A percentile compares a stretch with the other conserved stretches of the same genome.
phyloP scores from a whole-genome alignment of 1,140 invertebrate genomes.

The Melanaphis sacchari region DNA sequence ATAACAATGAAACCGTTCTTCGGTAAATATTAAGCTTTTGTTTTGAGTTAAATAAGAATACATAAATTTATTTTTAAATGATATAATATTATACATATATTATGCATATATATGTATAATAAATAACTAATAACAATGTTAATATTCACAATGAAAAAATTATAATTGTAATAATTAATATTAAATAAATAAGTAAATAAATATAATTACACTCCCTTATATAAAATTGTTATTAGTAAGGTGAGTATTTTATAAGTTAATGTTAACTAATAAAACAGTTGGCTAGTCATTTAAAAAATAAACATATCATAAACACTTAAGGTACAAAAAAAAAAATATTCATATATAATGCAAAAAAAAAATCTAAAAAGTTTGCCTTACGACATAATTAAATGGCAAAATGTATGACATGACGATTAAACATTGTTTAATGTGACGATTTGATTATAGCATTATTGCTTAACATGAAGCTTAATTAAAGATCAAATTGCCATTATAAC shows the following conservation, averaged over 20 bases:
- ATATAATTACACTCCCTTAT: constrained; percentile 5
- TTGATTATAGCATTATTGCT: not conserved
- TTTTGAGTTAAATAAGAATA: constrained; percentile 12
- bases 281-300: constrained; percentile 15
- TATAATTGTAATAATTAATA: constrained; percentile 9
- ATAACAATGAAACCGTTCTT: not conserved
- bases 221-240: constrained; percentile 30
- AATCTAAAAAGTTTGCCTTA: not conserved
- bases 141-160: constrained; percentile 48
- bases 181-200: constrained; percentile 10
- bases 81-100: not conserved
- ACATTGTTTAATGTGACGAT: not conserved
- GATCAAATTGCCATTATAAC: not conserved
- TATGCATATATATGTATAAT: not conserved
- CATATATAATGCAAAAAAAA: not conserved
- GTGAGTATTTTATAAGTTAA: not conserved
- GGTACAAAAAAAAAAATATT: not conserved
- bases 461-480: not conserved
- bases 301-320: not conserved
- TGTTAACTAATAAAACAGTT: not conserved
- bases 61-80: not conserved
- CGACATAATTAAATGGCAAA: not conserved
- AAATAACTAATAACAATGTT: constrained; percentile 52
- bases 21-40: not conserved
- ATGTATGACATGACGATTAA: not conserved